Evolutionary conservation across 2,888 invertebrate species (phyloP), one percentile per base, ranked within the genome.

Genomic region (Acleris cristana): DNA sequence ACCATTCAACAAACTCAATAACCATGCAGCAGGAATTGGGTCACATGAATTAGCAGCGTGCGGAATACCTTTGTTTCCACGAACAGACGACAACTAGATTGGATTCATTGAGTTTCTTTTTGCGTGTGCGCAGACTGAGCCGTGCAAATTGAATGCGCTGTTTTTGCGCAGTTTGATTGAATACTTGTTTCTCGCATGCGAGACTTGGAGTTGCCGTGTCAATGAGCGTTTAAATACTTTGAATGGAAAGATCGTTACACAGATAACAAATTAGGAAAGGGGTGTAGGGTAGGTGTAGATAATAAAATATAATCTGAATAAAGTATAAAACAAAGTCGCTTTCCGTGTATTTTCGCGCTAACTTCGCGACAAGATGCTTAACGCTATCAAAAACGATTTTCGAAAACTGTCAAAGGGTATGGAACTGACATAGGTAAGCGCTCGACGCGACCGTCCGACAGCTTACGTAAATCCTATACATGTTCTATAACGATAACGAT

Each of bases 41-140:
- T 58, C 62, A 49, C 18, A 18, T 18, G 52, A 53, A 61, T 44
- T 44, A 53, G n/a, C n/a, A 45, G 16, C 30, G 57, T 52, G 45
- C 61, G 55, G 56, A 61, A 51, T 53, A 45, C 26, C 44, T n/a
- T 30, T 54, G 60, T 44, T 66, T 60, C 65, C 45, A 21, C 57
- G 40, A 60, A 61, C 16, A 34, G 52, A 52, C 16, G 53, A 57
- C 56, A 23, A 18, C 16, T 60, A 21, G 51, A 56, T 60, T 60
- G 40, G 40, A 56, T 52, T 55, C 48, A 56, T 58, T 64, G 52
- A 52, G 21, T 59, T 49, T 52, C 51, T 61, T 60, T 49, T 65
- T 56, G 55, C 56, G 65, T 51, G 65, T 56, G 65, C 40, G 14
- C 40, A 21, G 55, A 61, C 60, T 56, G 26, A 8, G 57, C 23